Evolutionary conservation across 2,113 vertebrate genomes (phyloP).

Genomic region (Dicerorhinus sumatrensis): DNA sequence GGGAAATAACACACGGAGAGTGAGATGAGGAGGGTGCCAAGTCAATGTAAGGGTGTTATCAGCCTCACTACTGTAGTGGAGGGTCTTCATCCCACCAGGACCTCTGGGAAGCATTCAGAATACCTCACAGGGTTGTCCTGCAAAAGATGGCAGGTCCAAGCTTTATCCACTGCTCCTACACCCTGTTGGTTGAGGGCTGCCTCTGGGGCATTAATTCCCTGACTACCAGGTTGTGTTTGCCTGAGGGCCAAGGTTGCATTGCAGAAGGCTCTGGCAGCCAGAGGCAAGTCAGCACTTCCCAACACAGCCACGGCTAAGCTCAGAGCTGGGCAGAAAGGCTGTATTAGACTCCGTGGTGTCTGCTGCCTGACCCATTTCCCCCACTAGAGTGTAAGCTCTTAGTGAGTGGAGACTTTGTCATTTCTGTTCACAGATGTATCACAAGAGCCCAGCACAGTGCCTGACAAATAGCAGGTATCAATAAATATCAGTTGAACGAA

Average conservation of each 20-base stretch:
- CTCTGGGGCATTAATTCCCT: not conserved
- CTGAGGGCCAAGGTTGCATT: not conserved
- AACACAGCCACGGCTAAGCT: not conserved
- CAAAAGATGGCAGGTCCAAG: not conserved
- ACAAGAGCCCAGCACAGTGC: not conserved
- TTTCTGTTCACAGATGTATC: not conserved
- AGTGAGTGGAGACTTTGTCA: not conserved
- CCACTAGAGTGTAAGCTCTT: not conserved
- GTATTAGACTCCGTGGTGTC: not conserved
- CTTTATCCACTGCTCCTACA: accelerated
- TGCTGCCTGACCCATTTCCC: not conserved
- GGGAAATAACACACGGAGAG: too few relatives aligned
- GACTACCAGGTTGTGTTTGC: not conserved
- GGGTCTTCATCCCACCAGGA: not conserved
- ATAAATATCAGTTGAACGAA: not conserved
- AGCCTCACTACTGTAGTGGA: not conserved
- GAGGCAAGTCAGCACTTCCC: not conserved
- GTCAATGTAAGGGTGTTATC: too few relatives aligned
- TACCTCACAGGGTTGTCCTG: not conserved
- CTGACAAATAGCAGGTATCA: not conserved
- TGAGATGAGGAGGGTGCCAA: not conserved
- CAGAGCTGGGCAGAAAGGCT: too few relatives aligned
- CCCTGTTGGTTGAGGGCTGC: not conserved
- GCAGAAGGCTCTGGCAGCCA: not conserved
- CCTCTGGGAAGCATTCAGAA: not conserved